phyloP scores from a whole-genome alignment of 2,888 invertebrate species.

The Panopea generosa region DNA sequence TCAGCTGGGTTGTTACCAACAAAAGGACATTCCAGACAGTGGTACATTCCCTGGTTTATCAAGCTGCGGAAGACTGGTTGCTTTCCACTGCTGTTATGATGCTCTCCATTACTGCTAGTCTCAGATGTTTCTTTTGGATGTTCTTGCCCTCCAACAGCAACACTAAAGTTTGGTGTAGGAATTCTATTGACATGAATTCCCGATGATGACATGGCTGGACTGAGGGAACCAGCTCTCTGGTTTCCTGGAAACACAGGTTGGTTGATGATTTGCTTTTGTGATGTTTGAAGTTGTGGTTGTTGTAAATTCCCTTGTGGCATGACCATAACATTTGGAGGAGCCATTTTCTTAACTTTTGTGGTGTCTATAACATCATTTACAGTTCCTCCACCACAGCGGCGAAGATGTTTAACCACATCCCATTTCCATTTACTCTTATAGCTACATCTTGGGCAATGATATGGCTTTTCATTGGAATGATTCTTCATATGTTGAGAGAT shows the following conservation, averaged over 20 bases:
- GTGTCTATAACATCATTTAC: conserved; percentile 84
- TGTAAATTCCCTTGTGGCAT: conserved; percentile 68
- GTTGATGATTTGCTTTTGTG: conserved; percentile 26
- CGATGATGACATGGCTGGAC: conserved; percentile 26
- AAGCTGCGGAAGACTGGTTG: conserved; percentile 71
- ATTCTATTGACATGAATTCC: conserved; percentile 19
- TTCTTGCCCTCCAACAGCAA: conserved; percentile 31
- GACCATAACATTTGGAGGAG: conserved; percentile 82
- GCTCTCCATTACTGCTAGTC: not conserved
- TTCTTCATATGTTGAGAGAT: conserved; percentile 85
- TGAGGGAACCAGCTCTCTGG: conserved; percentile 38
- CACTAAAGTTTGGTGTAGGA: conserved; percentile 37
- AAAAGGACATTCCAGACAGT: conserved; percentile 82
- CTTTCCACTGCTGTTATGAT: conserved; percentile 8
- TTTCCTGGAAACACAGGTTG: conserved; percentile 44
- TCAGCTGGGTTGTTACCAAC: conserved; percentile 82
- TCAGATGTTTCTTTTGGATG: conserved; percentile 18
- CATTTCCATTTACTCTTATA: conserved; percentile 85
- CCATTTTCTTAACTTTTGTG: conserved; percentile 72
- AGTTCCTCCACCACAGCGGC: conserved; percentile 86
- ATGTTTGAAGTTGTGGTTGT: not conserved
- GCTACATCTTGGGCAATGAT: conserved; percentile 83
- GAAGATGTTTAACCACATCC: conserved; percentile 85
- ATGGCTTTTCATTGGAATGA: conserved; percentile 85
- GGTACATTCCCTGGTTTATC: conserved; percentile 74